Conservation (phyloP, 2,888 invertebrate species). For the Stenchaetothrips biformis region DNA sequence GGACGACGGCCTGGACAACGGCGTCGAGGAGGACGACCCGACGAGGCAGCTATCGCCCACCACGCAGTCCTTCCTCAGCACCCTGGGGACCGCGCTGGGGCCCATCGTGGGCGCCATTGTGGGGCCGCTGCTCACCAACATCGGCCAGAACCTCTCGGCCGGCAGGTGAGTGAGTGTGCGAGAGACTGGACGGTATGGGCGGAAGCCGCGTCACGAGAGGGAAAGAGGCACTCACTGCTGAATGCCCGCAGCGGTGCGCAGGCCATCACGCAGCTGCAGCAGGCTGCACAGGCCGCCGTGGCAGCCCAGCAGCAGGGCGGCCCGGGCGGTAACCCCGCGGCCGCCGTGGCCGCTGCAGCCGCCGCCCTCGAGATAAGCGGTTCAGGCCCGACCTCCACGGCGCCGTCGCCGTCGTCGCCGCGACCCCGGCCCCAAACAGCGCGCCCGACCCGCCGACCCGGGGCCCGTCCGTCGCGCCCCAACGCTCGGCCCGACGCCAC, state of each 20-base stretch:
- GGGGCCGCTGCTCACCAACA: slow-evolving; percentile 32
- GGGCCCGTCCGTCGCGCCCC: not conserved
- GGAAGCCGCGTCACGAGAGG: not conserved
- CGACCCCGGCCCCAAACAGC: not conserved
- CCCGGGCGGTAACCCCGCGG: too few relatives aligned
- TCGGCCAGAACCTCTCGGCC: slow-evolving; percentile 25
- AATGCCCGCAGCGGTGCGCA: not conserved
- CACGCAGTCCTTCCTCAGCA: slow-evolving; percentile 28
- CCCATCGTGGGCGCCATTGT: slow-evolving; percentile 31
- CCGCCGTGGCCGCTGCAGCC: not conserved
- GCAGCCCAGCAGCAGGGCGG: slow-evolving; percentile 7
- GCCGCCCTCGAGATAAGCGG: not conserved
- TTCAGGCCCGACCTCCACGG: not conserved
- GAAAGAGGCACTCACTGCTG: not conserved
- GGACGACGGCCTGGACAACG: not conserved
- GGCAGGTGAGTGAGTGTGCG: not conserved
- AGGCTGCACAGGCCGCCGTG: slow-evolving; percentile 2
- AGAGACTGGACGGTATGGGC: not conserved
- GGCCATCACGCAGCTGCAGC: slow-evolving; percentile 11
- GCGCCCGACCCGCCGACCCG: not conserved
- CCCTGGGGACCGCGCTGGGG: slow-evolving; percentile 31
- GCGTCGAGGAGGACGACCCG: not conserved
- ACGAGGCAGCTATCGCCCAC: slow-evolving; percentile 9
- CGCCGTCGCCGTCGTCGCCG: not conserved
- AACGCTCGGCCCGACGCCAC: not conserved